Percentiles rank a stretch among this genome's conserved stretches.
phyloP scores from a whole-genome alignment of 2,888 invertebrate genomes.

The Campoplex nolae region DNA sequence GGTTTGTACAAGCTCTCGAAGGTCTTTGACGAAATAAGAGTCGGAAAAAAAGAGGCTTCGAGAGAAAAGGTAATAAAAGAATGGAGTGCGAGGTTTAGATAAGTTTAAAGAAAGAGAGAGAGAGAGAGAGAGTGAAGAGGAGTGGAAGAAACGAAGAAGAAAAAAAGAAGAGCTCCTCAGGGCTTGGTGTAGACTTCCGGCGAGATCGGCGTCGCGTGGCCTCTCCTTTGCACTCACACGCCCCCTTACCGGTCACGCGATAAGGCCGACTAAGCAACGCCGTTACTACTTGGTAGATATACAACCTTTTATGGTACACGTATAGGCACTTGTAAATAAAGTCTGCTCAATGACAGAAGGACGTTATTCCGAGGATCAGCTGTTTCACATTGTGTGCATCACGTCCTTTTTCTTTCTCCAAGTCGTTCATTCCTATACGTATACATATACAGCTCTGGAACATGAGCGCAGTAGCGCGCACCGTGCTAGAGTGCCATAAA shows the following conservation, averaged over 20 bases:
- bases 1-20: slow-evolving; percentile 39
- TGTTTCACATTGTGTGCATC: not conserved
- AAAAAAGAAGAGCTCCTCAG: slow-evolving; percentile 35
- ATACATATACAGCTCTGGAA: slow-evolving; percentile 14
- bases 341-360: slow-evolving; percentile 17
- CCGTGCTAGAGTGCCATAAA: slow-evolving; percentile 65
- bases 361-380: not conserved
- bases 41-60: not conserved
- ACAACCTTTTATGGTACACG: not conserved
- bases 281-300: slow-evolving; percentile 33
- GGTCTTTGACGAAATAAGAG: slow-evolving; percentile 55
- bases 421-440: not conserved
- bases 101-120: not conserved
- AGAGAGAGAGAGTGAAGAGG: not conserved
- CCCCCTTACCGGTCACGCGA: slow-evolving; percentile 64
- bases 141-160: not conserved
- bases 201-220: slow-evolving; percentile 14
- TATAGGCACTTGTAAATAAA: slow-evolving; percentile 27
- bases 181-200: slow-evolving; percentile 59
- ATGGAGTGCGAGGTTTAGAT: slow-evolving; percentile 18
- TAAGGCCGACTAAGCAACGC: slow-evolving; percentile 49
- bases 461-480: slow-evolving; percentile 45
- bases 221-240: slow-evolving; percentile 18
- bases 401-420: not conserved
- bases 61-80: slow-evolving; percentile 40